These are phyloP conservation scores for Contarinia nasturtii DNA, from an alignment of 1,140 invertebrate genomes.

Conservation along the genomic window DNA sequence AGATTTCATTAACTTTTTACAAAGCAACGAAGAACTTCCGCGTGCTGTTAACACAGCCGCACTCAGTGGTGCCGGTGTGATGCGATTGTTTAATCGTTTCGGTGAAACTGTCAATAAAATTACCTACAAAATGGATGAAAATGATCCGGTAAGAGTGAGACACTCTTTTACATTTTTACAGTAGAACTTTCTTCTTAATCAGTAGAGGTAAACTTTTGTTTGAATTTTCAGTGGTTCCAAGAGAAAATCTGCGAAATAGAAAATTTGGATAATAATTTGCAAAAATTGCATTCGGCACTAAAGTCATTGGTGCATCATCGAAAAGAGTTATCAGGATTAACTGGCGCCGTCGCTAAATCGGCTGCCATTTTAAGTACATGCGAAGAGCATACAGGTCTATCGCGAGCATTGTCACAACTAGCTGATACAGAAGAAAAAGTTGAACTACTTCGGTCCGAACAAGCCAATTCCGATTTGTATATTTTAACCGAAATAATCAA, in stretches of 20 bases:
- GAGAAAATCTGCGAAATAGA: slow-evolving; percentile 87
- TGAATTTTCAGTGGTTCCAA: slow-evolving; percentile 79
- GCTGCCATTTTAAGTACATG: slow-evolving; percentile 82
- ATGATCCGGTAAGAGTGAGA: slow-evolving; percentile 70
- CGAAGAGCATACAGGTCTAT: slow-evolving; percentile 87
- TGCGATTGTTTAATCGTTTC: slow-evolving; percentile 88
- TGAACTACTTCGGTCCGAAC: slow-evolving; percentile 71
- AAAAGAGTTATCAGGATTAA: slow-evolving; percentile 63
- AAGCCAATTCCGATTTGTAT: slow-evolving; percentile 90
- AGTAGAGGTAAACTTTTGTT: not conserved
- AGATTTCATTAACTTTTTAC: slow-evolving; percentile 93
- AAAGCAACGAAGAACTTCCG: slow-evolving; percentile 72
- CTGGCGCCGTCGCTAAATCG: slow-evolving; percentile 60
- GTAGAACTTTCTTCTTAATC: too few species aligned
- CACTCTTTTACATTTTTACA: not conserved
- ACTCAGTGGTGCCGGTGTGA: slow-evolving; percentile 84
- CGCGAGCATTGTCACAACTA: slow-evolving; percentile 77
- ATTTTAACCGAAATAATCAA: slow-evolving; percentile 83
- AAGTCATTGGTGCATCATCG: slow-evolving; percentile 75
- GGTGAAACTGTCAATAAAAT: slow-evolving; percentile 98
- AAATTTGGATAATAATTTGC: slow-evolving; percentile 71
- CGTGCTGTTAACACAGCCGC: slow-evolving; percentile 92
- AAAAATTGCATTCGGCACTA: slow-evolving; percentile 72
- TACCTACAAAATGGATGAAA: slow-evolving; percentile 98
- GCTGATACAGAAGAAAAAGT: slow-evolving; percentile 74